phyloP scores from a whole-genome alignment of 2,797 vertebrate genomes.

The Phalanger gymnotis region DNA sequence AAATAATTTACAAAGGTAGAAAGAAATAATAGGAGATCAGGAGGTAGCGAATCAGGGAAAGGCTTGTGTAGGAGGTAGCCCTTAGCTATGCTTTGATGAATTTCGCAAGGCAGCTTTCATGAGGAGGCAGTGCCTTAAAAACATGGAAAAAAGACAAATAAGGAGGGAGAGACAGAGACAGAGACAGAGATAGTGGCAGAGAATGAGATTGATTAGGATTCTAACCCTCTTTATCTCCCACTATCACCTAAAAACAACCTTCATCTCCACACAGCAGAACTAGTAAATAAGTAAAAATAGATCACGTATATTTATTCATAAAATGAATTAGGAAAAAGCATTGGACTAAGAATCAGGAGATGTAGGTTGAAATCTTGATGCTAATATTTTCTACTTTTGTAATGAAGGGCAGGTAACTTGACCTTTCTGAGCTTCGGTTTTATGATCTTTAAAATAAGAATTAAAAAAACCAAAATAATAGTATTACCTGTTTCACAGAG shows the following conservation, averaged over 20 bases:
- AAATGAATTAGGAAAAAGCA: background rate
- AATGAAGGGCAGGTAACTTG: background rate
- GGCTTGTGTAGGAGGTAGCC: background rate
- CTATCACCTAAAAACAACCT: background rate
- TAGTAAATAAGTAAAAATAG: background rate
- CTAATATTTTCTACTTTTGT: background rate
- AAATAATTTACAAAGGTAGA: background rate
- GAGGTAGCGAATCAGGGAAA: background rate
- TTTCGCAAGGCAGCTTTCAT: background rate
- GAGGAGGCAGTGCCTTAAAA: background rate
- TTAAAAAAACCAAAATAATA: background rate
- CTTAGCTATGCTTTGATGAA: background rate
- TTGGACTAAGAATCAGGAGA: background rate
- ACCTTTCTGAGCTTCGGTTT: background rate
- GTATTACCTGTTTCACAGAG: background rate
- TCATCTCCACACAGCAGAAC: background rate
- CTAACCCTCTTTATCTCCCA: background rate
- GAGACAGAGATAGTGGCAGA: too few species aligned
- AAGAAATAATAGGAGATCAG: background rate
- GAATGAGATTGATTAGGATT: background rate
- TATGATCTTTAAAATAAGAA: background rate
- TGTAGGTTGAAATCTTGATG: background rate
- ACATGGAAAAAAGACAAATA: background rate
- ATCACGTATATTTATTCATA: background rate
- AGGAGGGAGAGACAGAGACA: accelerated